These are phyloP conservation scores for Vimba vimba DNA, from an alignment of 2,113 vertebrate genomes.

Conservation along the genomic window DNA sequence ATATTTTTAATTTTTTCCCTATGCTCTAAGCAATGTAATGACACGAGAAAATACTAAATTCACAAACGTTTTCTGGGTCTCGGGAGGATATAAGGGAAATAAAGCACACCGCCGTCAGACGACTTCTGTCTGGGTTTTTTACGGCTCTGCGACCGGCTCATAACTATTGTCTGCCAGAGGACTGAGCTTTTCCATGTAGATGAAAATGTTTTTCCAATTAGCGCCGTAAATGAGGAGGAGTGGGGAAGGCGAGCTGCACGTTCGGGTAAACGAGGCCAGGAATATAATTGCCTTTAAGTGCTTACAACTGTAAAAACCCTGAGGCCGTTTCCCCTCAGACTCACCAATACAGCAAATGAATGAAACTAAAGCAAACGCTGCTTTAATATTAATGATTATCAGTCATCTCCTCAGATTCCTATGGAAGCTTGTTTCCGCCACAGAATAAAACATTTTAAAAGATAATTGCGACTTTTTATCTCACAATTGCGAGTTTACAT, in stretches of 20 bases:
- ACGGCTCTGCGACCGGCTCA: conserved; percentile 59
- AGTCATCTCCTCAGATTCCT: conserved; percentile 7
- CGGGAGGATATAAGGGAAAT: background rate
- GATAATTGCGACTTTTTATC: too few relatives aligned
- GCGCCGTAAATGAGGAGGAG: conserved; percentile 33
- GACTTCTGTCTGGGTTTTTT: conserved; percentile 57
- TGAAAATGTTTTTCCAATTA: conserved; percentile 61
- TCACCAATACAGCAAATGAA: background rate
- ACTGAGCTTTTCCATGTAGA: conserved; percentile 35
- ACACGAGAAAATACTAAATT: too few relatives aligned
- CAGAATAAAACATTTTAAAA: too few relatives aligned
- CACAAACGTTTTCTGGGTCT: too few relatives aligned
- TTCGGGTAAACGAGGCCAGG: conserved; percentile 56
- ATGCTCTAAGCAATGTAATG: too few relatives aligned
- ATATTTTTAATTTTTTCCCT: too few relatives aligned
- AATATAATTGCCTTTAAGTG: conserved; percentile 56
- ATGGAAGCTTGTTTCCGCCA: too few relatives aligned
- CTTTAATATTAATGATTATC: conserved; percentile 30
- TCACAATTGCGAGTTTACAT: too few relatives aligned
- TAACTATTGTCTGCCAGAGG: conserved; percentile 59
- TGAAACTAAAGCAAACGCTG: background rate
- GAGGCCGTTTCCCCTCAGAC: conserved; percentile 34
- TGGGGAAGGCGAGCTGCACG: conserved; percentile 25
- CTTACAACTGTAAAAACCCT: conserved; percentile 50
- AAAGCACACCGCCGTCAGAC: conserved; percentile 13